These are phyloP conservation scores for Notiomystis cincta DNA, from an alignment of 2,113 vertebrate genomes.

Conservation along the genomic window DNA sequence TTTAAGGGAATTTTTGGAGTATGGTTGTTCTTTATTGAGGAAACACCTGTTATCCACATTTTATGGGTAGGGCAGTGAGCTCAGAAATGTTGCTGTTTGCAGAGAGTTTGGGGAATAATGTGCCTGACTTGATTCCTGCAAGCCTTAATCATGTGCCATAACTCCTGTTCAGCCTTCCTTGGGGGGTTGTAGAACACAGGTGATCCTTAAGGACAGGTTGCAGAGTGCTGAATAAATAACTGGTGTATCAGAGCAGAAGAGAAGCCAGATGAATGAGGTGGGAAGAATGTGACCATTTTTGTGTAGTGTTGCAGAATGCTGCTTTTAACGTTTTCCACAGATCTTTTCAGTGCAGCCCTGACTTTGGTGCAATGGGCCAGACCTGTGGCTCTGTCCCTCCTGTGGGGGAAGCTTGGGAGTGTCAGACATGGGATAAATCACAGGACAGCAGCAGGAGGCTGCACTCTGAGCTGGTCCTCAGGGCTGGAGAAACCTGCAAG, in stretches of 20 bases:
- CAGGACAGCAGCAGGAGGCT: background rate
- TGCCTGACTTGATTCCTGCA: background rate
- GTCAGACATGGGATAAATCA: background rate
- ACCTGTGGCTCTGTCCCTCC: fast-evolving
- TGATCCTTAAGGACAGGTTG: background rate
- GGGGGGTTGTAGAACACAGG: background rate
- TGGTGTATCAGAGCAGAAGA: background rate
- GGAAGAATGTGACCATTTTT: background rate
- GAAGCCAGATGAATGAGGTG: background rate
- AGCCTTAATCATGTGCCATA: fast-evolving
- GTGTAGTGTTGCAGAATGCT: background rate
- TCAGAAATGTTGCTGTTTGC: background rate
- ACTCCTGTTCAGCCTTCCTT: background rate
- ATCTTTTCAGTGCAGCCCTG: background rate
- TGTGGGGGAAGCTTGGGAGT: background rate
- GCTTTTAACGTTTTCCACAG: fast-evolving
- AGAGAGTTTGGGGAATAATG: background rate
- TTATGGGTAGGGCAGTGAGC: background rate
- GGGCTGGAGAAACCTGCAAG: background rate
- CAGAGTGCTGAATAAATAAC: background rate
- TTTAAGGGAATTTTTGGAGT: background rate
- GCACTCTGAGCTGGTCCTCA: background rate
- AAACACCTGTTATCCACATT: background rate
- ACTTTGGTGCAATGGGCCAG: background rate
- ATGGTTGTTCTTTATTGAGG: background rate